Conservation (phyloP, 2,797 vertebrate species). For the Myotis planiceps region DNA sequence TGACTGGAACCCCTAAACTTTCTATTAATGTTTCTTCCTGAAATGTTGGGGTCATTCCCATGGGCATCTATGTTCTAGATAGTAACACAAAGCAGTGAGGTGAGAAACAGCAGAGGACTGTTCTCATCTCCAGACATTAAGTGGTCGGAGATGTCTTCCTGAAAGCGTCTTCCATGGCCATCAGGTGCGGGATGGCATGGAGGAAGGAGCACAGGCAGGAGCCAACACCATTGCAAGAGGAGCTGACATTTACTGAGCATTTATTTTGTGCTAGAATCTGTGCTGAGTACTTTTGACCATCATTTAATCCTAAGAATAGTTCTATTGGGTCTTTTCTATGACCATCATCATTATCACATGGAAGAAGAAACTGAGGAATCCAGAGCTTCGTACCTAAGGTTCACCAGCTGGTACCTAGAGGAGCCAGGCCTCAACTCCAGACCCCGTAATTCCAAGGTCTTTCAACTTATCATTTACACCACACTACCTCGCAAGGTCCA, state of each 20-base stretch:
- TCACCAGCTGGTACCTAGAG: background rate
- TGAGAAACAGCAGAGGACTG: background rate
- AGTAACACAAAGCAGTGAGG: background rate
- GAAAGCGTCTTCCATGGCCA: background rate
- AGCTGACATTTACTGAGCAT: background rate
- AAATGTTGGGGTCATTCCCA: background rate
- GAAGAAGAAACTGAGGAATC: background rate
- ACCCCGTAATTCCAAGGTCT: background rate
- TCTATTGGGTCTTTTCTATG: background rate
- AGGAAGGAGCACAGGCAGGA: background rate
- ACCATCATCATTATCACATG: background rate
- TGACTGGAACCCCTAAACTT: background rate
- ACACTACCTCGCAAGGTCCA: background rate
- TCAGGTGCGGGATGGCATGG: background rate
- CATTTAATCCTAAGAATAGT: background rate
- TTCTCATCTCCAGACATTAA: background rate
- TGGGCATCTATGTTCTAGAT: background rate
- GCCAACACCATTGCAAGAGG: background rate
- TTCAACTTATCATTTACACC: background rate
- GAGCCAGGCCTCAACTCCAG: background rate
- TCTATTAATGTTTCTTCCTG: background rate
- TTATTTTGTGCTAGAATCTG: background rate
- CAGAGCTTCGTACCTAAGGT: background rate
- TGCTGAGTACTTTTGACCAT: background rate
- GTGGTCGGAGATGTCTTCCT: background rate